Evolutionary conservation across 2,113 vertebrate genomes (phyloP).

Genomic region (Pelecanoides urinatrix): DNA sequence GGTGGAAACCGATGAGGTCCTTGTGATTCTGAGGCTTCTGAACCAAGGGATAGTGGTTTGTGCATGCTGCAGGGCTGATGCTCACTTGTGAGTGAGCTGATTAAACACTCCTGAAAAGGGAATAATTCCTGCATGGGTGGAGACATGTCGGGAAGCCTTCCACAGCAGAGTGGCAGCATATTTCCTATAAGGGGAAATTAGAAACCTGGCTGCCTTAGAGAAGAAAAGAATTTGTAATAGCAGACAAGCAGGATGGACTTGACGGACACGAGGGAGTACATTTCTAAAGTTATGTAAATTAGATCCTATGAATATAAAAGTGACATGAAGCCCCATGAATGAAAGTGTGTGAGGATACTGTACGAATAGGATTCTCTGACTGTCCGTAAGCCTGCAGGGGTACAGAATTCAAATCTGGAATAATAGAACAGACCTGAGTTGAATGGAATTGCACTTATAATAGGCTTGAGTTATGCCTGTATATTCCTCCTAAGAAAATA

Average conservation of each 20-base stretch:
- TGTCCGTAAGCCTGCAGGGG: not conserved
- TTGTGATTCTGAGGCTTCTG: not conserved
- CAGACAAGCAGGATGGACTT: not conserved
- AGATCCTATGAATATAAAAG: not conserved
- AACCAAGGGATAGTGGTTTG: not conserved
- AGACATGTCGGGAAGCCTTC: not conserved
- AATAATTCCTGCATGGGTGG: not conserved
- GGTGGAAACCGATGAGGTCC: not conserved
- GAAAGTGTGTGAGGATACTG: not conserved
- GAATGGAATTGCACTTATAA: not conserved
- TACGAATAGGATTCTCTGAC: not conserved
- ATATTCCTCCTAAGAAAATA: not conserved
- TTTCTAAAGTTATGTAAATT: not conserved
- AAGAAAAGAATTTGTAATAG: not conserved
- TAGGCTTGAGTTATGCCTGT: not conserved
- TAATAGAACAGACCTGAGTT: not conserved
- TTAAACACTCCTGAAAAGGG: not conserved
- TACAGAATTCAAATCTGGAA: not conserved
- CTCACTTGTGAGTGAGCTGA: not conserved
- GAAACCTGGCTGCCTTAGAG: not conserved
- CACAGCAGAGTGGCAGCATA: not conserved
- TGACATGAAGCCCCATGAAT: not conserved
- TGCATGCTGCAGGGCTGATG: not conserved
- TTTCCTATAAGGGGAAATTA: not conserved
- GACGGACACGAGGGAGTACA: not conserved